A percentile compares a stretch with the other conserved stretches of the same genome.
These are phyloP conservation scores for Platorchestia sp. DNA, from an alignment of 1,140 invertebrate species.

Conservation along the genomic window DNA sequence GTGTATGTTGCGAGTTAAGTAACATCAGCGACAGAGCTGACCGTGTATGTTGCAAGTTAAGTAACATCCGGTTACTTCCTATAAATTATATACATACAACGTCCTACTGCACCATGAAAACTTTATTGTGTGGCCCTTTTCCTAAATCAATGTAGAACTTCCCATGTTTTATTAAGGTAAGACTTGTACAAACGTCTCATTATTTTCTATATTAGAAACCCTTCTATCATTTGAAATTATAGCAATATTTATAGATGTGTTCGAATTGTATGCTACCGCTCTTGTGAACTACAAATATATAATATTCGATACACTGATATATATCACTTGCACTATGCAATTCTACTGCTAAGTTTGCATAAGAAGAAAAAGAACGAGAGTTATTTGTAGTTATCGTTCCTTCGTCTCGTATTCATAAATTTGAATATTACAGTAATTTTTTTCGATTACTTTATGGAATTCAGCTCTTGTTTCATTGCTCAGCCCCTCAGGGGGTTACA, in stretches of 20 bases:
- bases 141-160: neutral
- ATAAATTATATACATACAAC: neutral
- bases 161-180: neutral
- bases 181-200: neutral
- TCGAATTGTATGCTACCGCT: neutral
- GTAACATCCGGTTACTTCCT: neutral
- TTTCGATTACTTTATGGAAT: neutral
- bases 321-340: conserved; percentile 1
- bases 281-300: neutral
- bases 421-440: neutral
- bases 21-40: neutral
- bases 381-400: neutral
- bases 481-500: no score
- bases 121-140: neutral
- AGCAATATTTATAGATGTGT: neutral
- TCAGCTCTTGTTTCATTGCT: no score
- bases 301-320: neutral
- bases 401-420: neutral
- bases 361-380: neutral
- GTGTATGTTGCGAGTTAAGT: no score
- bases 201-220: neutral
- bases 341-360: neutral
- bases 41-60: neutral
- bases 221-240: neutral
- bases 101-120: neutral